Evolutionary conservation across 2,888 invertebrate species (phyloP), one percentile per base, ranked within the genome.

Genomic region (Ischnura elegans): DNA sequence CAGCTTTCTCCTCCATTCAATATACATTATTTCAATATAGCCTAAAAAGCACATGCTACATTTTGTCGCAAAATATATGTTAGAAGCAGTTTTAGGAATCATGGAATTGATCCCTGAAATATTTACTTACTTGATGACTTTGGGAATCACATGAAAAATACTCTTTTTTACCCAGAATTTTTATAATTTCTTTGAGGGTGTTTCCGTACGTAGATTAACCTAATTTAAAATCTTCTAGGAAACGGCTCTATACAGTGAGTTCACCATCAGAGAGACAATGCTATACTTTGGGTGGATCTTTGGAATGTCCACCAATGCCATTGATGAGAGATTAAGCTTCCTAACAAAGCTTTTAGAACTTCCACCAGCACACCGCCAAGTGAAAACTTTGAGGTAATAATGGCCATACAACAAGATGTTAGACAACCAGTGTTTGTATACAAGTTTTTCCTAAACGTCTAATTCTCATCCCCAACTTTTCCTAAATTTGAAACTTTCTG

Each of bases 231-330:
- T 94, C 94, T 96, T 96, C 5, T 96, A 98, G 97, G 98, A 98
- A 96, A 96, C 97, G 55, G 98, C 98, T 0, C 96, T 98, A n/a
- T 98, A 98, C 95, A 97, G 97, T 0, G 98, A 98, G 96, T 98
- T 98, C 95, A 97, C 98, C 0, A 98, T 98, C 95, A 96, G 97
- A 85, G 98, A 98, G 96, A 98, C 98, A 0, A 96, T 98, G 96
- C 97, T 97, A 94, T 98, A 98, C 96, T 98, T 98, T 95, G 98
- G 98, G 36, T 97, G 98, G 96, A 97, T 98, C 93, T 97, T 98
- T 55, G 98, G 98, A 55, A 98, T 98, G 98, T 95, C 96, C 0
- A 97, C 97, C 0, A 96, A 94, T 42, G 96, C 51, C 96, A 97
- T 96, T 87, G 94, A 96, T 29, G 97, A 97, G 85, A 96, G 98